Percentiles rank a stretch among this genome's conserved stretches.
Evolutionary conservation across 2,888 invertebrate species (phyloP).

Genomic region (Platycheirus albimanus): DNA sequence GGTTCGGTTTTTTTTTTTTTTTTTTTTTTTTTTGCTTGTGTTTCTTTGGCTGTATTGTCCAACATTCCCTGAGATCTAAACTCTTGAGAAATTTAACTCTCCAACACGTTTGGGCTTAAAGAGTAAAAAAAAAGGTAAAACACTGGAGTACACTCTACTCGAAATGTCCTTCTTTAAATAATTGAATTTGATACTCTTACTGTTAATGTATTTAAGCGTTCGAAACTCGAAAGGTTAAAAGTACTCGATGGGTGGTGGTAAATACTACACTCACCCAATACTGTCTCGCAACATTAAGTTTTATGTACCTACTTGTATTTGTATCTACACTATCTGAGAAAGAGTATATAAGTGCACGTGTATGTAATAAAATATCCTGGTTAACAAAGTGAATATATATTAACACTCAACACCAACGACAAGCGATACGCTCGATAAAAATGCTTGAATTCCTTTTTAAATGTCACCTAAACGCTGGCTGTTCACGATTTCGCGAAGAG

Average conservation of each 20-base stretch:
- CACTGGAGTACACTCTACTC: slow-evolving; percentile 37
- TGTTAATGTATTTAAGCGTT: slow-evolving; percentile 41
- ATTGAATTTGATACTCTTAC: slow-evolving; percentile 66
- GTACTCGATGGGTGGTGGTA: slow-evolving; percentile 50
- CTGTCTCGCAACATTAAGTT: not conserved
- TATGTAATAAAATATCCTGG: slow-evolving; percentile 18
- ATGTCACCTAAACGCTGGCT: not conserved
- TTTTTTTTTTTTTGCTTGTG: not conserved
- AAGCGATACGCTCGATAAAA: slow-evolving; percentile 4
- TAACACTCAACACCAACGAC: not conserved
- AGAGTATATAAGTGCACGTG: slow-evolving; percentile 7
- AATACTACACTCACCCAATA: slow-evolving; percentile 3
- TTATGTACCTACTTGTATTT: not conserved
- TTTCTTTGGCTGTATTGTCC: not conserved
- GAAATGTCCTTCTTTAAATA: slow-evolving; percentile 59
- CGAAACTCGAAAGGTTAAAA: slow-evolving; percentile 58
- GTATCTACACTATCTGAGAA: not conserved
- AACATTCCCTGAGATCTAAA: slow-evolving; percentile 2
- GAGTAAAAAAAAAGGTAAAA: slow-evolving; percentile 41
- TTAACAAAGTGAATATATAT: not conserved
- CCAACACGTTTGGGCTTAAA: not conserved
- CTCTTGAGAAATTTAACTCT: slow-evolving; percentile 12
- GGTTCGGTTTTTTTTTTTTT: too few relatives aligned
- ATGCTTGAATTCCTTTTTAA: slow-evolving; percentile 8
- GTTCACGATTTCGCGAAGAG: not conserved